Conservation (phyloP, 2,113 vertebrate species). For the Brachionichthys hirsutus region DNA sequence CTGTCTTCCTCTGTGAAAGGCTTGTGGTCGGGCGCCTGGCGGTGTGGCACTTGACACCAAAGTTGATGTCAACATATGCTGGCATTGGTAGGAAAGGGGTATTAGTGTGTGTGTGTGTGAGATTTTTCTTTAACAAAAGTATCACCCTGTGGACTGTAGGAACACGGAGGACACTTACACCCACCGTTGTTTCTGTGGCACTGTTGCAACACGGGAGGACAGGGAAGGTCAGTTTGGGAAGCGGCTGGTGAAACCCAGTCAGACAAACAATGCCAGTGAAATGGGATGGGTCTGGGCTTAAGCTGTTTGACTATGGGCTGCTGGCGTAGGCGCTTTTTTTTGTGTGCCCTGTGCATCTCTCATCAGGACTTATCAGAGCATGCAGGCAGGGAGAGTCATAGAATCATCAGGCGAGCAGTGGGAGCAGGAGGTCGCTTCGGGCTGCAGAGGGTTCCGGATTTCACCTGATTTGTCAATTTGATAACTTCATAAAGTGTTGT, state of each 20-base stretch:
- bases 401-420: slow-evolving; percentile 34
- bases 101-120: slow-evolving; percentile 6
- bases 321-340: slow-evolving; percentile 68
- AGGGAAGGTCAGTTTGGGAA: slow-evolving; percentile 48
- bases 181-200: slow-evolving; percentile 31
- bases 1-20: slow-evolving; percentile 41
- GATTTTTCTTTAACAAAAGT: slow-evolving; percentile 41
- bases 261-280: slow-evolving; percentile 50
- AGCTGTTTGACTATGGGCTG: slow-evolving; percentile 60
- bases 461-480: slow-evolving; percentile 61
- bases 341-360: slow-evolving; percentile 42
- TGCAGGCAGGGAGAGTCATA: slow-evolving; percentile 42
- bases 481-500: slow-evolving; percentile 40
- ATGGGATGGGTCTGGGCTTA: slow-evolving; percentile 57
- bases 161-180: slow-evolving; percentile 36
- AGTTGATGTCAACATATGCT: slow-evolving; percentile 30
- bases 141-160: slow-evolving; percentile 26
- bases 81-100: slow-evolving; percentile 18
- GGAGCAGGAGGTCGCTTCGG: slow-evolving; percentile 35
- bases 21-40: slow-evolving; percentile 28
- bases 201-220: slow-evolving; percentile 38
- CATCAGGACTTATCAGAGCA: slow-evolving; percentile 55
- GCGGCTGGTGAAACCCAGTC: slow-evolving; percentile 39
- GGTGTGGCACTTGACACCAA: slow-evolving; percentile 40
- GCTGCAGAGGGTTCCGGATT: slow-evolving; percentile 36